Evolutionary conservation across 2,113 vertebrate species (phyloP), one percentile per base, ranked within the genome.

Genomic region (Mustelus asterias): DNA sequence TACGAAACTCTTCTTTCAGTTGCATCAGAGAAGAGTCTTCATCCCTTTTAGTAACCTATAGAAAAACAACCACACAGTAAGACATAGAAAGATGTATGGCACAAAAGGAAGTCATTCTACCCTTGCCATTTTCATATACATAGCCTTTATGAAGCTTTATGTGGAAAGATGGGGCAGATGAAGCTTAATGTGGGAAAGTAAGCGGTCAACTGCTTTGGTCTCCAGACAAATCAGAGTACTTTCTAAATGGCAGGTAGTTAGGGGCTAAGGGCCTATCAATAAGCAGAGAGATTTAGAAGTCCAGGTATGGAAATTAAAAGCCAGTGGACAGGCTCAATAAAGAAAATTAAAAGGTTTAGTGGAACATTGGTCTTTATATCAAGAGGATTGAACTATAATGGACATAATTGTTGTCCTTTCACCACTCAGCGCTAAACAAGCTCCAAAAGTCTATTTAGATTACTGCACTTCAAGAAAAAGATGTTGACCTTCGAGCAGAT

Each of bases 21-120:
- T 99, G 99, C 99, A 99, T 99, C 97, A 99, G 97, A 3, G 99
- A 99, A 95, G 99, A 99, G 97, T 99, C 99, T 97, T 99, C 99
- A 96, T 99, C 99, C 14, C 99, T 98, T 98, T 99, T 99, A 58
- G 99, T 99, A 97, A 99, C 99, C 99, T 99, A 97, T 63, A 41
- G 65, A 96, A 72, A 37, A 7, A 8, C 3, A 44, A 3, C 54
- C 69, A 13, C 90, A 96, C 96, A 95, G 88, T 72, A 9, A 48
- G 41, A 72, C 67, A 76, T 76, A 33, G 8, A n/a, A 33, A n/a
- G 33, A 76, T 76, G 1, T 76, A 76, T 76, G 29, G 70, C 70
- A 33, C 70, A 33, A 8, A 10, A 26, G 69, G 26, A 29, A 72
- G 65, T 18, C 65, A 67, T 67, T 67, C 65, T 67, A 13, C 65